Conservation (phyloP, 2,888 invertebrate species). For the Tanytarsus gracilentus region DNA sequence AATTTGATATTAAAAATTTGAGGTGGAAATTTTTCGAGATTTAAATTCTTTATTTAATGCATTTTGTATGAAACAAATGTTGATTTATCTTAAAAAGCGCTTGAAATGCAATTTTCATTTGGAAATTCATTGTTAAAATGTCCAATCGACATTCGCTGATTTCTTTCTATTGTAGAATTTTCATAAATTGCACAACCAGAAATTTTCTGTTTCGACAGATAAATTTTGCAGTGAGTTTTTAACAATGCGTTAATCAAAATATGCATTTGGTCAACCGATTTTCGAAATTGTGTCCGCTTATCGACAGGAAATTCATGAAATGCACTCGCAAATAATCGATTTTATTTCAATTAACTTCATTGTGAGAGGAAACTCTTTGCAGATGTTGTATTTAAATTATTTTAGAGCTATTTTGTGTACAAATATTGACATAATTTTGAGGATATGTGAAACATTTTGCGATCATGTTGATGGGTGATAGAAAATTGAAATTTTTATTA, state of each 20-base stretch:
- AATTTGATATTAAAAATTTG: no score
- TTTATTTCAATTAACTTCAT: conserved; percentile 25
- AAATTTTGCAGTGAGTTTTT: conserved; percentile 5
- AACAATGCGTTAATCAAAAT: conserved; percentile 24
- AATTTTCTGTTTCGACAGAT: conserved; percentile 1
- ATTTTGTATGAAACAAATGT: no score
- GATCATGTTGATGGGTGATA: no score
- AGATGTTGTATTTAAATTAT: conserved; percentile 19
- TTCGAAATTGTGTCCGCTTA: no score
- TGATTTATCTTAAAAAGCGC: not conserved
- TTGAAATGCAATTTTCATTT: not conserved
- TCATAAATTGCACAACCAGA: not conserved
- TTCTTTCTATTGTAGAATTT: conserved; percentile 15
- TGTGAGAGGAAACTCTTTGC: conserved; percentile 15
- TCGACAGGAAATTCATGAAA: not conserved
- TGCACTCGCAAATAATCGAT: conserved; percentile 18
- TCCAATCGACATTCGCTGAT: conserved; percentile 13
- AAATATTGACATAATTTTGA: no score
- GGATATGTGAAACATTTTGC: no score
- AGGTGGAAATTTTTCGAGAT: no score
- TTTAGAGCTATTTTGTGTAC: not conserved
- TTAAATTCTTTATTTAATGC: no score
- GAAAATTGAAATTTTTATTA: no score
- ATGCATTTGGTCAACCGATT: conserved; percentile 4
- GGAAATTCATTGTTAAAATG: not conserved